phyloP scores from a whole-genome alignment of 2,888 invertebrate genomes.

The Fabriciana adippe region DNA sequence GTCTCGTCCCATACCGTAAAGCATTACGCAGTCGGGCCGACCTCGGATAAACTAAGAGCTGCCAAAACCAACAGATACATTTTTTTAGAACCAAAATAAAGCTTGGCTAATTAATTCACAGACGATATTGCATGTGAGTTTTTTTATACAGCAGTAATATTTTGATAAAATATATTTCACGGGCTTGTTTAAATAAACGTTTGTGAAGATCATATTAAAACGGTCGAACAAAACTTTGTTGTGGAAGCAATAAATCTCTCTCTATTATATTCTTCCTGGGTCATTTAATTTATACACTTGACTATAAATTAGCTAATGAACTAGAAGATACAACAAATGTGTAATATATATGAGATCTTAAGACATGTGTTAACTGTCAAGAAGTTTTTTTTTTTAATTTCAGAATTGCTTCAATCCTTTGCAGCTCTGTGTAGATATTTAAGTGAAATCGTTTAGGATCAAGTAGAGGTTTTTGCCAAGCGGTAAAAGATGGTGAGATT shows the following conservation, averaged over 20 bases:
- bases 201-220: conserved; percentile 1
- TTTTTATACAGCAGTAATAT: not conserved
- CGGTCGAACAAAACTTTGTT: conserved; percentile 28
- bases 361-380: conserved; percentile 61
- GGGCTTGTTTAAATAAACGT: conserved; percentile 6
- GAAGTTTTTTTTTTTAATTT: conserved; percentile 58
- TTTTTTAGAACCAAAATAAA: not conserved
- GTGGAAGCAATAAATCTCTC: conserved; percentile 44
- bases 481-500: conserved; percentile 71
- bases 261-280: conserved; percentile 68
- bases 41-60: conserved; percentile 68
- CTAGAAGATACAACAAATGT: conserved; percentile 70
- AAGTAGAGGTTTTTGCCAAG: conserved; percentile 64
- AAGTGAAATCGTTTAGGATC: conserved; percentile 67
- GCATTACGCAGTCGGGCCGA: conserved; percentile 78
- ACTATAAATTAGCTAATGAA: conserved; percentile 73
- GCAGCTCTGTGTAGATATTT: conserved; percentile 61
- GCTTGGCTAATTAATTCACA: not conserved
- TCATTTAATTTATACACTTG: conserved; percentile 69
- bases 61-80: conserved; percentile 54
- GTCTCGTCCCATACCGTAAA: conserved; percentile 83
- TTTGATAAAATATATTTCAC: not conserved
- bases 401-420: conserved; percentile 47
- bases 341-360: conserved; percentile 68
- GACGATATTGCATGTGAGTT: too few relatives aligned